Conservation (phyloP, 1,140 invertebrate genomes). For the Chironomus striatipennis region DNA sequence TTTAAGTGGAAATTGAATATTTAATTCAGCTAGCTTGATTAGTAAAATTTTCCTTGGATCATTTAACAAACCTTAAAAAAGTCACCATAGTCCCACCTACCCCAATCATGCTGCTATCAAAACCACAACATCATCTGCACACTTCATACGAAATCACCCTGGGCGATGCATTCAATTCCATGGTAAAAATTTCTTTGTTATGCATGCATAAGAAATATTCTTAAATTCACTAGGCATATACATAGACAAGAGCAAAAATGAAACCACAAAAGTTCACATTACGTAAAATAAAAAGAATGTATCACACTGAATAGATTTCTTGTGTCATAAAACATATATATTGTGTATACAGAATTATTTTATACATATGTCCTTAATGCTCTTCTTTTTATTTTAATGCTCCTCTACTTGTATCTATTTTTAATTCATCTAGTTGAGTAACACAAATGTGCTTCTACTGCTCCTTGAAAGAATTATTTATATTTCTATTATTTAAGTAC, state of each 20-base stretch:
- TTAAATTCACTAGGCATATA: neutral
- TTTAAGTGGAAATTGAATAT: no score
- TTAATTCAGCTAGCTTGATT: no score
- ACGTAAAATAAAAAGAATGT: neutral
- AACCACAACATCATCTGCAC: no score
- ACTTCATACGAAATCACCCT: no score
- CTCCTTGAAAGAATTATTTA: no score
- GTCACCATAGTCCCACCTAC: no score
- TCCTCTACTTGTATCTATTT: no score
- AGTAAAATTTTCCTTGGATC: no score
- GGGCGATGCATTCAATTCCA: neutral
- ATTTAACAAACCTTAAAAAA: no score
- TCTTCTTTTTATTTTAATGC: no score
- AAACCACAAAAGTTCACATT: conserved; percentile 10
- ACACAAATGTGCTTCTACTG: neutral
- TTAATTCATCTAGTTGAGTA: neutral
- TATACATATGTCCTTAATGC: neutral
- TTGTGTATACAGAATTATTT: neutral
- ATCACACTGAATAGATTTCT: neutral
- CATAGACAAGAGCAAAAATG: neutral
- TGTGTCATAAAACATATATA: neutral
- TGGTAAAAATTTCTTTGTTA: neutral
- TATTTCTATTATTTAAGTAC: no score
- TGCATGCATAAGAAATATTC: neutral
- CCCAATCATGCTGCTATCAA: no score